phyloP scores from a whole-genome alignment of 2,888 invertebrate species.

The Lasioglossum marginatum region DNA sequence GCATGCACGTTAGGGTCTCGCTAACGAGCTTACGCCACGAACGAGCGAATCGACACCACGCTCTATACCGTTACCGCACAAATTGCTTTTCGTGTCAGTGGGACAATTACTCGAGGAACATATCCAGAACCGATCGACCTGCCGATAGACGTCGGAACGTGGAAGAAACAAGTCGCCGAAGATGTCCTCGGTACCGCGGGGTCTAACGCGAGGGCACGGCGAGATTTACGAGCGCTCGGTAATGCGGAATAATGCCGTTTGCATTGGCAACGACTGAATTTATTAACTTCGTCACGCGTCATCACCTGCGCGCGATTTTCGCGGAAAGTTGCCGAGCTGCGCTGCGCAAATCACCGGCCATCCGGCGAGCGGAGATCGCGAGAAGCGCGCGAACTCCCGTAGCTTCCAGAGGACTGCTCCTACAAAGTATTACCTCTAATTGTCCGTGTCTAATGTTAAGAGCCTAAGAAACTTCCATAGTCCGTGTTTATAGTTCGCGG shows the following conservation, averaged over 20 bases:
- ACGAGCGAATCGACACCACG: slow-evolving; percentile 60
- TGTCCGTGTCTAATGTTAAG: slow-evolving; percentile 26
- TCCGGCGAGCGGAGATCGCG: slow-evolving; percentile 10
- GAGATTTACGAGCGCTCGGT: slow-evolving; percentile 43
- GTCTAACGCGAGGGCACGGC: not conserved
- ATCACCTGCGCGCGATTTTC: slow-evolving; percentile 65
- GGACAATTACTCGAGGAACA: slow-evolving; percentile 55
- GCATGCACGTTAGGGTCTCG: slow-evolving; percentile 60
- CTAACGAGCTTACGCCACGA: slow-evolving; percentile 69
- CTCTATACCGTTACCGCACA: slow-evolving; percentile 49
- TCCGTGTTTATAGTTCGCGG: not conserved
- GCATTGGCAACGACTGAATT: slow-evolving; percentile 68
- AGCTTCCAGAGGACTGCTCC: slow-evolving; percentile 14
- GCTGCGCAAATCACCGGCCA: slow-evolving; percentile 38
- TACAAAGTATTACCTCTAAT: slow-evolving; percentile 19
- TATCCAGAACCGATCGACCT: slow-evolving; percentile 38
- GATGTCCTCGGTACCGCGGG: slow-evolving; percentile 22
- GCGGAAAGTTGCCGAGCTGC: slow-evolving; percentile 33
- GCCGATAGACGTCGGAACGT: slow-evolving; percentile 18
- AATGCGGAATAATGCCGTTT: slow-evolving; percentile 54
- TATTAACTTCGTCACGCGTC: slow-evolving; percentile 78
- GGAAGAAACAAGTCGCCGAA: slow-evolving; percentile 19
- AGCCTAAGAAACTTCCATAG: not conserved
- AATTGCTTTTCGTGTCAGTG: slow-evolving; percentile 67
- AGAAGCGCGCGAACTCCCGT: not conserved